Evolutionary conservation across 2,888 invertebrate species (phyloP), one percentile per base, ranked within the genome.

Genomic region (Diaphora mendica): DNA sequence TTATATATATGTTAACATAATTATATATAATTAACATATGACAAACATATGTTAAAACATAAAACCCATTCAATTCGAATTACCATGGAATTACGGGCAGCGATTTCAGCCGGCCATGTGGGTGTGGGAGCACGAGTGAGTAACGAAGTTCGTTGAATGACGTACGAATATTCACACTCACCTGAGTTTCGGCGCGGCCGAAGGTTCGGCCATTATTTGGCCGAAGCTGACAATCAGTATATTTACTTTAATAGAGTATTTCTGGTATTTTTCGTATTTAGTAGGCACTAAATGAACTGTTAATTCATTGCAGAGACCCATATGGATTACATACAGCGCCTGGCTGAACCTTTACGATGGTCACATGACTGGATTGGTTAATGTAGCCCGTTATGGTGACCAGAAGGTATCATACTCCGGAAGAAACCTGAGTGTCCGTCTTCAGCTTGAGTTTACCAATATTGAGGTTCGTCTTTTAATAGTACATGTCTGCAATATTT

Each of bases 281-380:
- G 23, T 26, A n/a, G n/a, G n/a, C n/a, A 44, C 4, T 23, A 15
- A 4, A 20, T 44, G 17, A 68, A 26, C 44, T 44, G 30, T 48
- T 8, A 0, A 65, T 70, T 71, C 73, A 69, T 79, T 90, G 44
- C 87, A 96, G 96, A 93, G 89, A 83, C 90, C 93, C 4, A 9
- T 96, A 17, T 84, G 94, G 71, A 88, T 96, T 64, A 96, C 94
- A 2, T 96, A 96, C 88, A 95, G 96, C 79, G 96, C 96, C 0
- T 93, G 94, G 91, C 82, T 96, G 72, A 92, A 89, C 74, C 90
- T 96, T 77, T 89, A 92, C 70, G 87, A 95, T 74, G 96, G 96
- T 2, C 84, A 89, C 83, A 91, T 96, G 91, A 91, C 92, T 15
- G 96, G 96, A 5, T 83, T 96, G n/a, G 90, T 91, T 3, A 94